Evolutionary conservation across 2,797 vertebrate genomes (phyloP), one percentile per base, ranked within the genome.

Genomic region (Gouania willdenowi): DNA sequence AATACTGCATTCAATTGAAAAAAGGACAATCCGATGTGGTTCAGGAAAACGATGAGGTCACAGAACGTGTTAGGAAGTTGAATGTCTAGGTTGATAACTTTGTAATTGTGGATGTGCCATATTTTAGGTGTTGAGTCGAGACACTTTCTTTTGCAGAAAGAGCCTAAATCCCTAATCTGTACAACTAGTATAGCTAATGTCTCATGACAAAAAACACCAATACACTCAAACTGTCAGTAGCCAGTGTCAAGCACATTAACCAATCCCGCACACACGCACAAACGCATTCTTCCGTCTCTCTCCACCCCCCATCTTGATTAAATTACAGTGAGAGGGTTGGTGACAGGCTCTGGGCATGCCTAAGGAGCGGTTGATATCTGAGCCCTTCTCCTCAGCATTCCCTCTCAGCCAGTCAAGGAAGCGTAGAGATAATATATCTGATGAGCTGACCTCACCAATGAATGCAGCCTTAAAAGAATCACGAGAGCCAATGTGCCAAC

Each of bases 311-410:
- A 74, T 81, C 82, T 87, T 81, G 79, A 88, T 87, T 82, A 86
- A 83, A 88, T 90, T 86, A 86, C 82, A 87, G 72, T 77, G 76
- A 84, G 76, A 71, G 57, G 58, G 47, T 70, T 80, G 86, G 79
- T 84, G 87, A 88, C 85, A 88, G 85, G 82, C 82, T 75, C 68
- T 69, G 80, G 81, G 73, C 81, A 78, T 60, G 82, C 81, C 70
- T 34, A 77, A 83, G 71, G 81, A 85, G 79, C 16, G 55, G 69
- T 52, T 82, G 86, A 88, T 87, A 89, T 81, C 78, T 19, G 84
- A 89, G 87, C 84, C 59, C 55, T 72, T 35, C 44, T 60, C 46
- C 52, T 66, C 70, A 53, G 52, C 52, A 58, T 67, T 57, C 64
- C 45, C 58, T 72, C 66, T 70, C 46, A 70, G 66, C 42, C 66